These are phyloP conservation scores for Emberiza fucata DNA, from an alignment of 2,113 vertebrate genomes.

Conservation along the genomic window DNA sequence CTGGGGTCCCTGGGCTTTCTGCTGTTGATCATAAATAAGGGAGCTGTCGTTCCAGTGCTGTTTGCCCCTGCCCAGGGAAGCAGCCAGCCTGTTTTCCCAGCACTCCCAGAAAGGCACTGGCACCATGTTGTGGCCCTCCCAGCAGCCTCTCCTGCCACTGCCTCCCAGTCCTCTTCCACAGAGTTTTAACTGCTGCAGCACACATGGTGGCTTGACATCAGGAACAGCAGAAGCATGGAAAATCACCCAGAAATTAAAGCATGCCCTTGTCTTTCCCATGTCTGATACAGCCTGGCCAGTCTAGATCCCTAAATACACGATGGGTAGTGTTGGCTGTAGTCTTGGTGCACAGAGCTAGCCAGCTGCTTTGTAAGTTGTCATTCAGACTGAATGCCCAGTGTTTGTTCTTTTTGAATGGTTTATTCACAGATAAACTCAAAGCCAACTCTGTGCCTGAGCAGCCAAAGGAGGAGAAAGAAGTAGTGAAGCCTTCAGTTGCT, in stretches of 20 bases:
- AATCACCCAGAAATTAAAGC: background rate
- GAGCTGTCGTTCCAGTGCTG: background rate
- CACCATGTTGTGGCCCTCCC: background rate
- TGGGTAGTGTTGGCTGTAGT: background rate
- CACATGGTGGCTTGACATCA: background rate
- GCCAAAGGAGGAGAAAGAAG: constrained; percentile 69
- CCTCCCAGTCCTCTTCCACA: background rate
- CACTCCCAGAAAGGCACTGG: background rate
- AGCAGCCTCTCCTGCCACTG: background rate
- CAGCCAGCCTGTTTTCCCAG: background rate
- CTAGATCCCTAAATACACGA: background rate
- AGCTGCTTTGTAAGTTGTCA: background rate
- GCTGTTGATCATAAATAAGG: background rate
- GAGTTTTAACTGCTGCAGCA: background rate
- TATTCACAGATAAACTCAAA: constrained; percentile 74
- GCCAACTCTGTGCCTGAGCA: constrained; percentile 61
- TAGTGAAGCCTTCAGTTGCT: constrained; percentile 28
- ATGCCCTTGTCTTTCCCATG: background rate
- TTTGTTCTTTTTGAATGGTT: background rate
- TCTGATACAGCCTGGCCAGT: background rate
- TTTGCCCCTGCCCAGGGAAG: background rate
- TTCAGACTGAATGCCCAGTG: background rate
- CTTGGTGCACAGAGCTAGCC: background rate
- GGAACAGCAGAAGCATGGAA: background rate
- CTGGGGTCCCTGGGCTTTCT: background rate